Percentiles rank a stretch among this genome's conserved stretches.
These are phyloP conservation scores for Engraulis encrasicolus DNA, from an alignment of 2,113 vertebrate species.

Conservation along the genomic window DNA sequence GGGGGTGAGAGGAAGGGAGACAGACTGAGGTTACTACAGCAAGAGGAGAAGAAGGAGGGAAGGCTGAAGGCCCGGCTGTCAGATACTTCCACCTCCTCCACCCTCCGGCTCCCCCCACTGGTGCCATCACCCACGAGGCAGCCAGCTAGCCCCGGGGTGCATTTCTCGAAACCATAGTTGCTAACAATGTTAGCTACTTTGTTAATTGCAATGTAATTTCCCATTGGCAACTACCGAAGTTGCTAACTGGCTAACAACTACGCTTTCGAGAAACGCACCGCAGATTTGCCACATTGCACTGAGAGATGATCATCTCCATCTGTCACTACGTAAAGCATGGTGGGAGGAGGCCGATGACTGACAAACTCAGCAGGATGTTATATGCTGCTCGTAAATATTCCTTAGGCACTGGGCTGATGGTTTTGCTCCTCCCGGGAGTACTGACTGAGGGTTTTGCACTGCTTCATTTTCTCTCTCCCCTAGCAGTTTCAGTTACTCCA, in stretches of 20 bases:
- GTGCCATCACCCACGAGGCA: background rate
- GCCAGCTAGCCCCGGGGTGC: too few species aligned
- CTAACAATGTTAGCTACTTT: too few species aligned
- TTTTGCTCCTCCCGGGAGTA: background rate
- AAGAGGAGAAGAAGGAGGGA: background rate
- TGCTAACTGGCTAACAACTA: too few species aligned
- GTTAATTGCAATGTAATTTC: too few species aligned
- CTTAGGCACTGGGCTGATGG: background rate
- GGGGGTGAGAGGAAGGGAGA: background rate
- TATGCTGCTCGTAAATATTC: background rate
- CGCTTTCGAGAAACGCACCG: too few species aligned
- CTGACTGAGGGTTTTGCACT: background rate
- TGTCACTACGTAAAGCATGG: background rate
- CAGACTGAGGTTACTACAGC: background rate
- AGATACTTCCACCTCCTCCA: background rate
- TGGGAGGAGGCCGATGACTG: background rate
- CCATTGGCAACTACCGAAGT: too few species aligned
- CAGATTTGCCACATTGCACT: background rate
- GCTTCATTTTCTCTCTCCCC: background rate
- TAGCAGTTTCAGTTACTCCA: background rate
- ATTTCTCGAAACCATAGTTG: too few species aligned
- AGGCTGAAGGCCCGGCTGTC: background rate
- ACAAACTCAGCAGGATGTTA: background rate
- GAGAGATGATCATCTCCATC: background rate
- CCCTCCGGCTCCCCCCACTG: background rate